These are phyloP conservation scores for Prolemur simus DNA, from an alignment of 2,113 vertebrate genomes.

Conservation along the genomic window DNA sequence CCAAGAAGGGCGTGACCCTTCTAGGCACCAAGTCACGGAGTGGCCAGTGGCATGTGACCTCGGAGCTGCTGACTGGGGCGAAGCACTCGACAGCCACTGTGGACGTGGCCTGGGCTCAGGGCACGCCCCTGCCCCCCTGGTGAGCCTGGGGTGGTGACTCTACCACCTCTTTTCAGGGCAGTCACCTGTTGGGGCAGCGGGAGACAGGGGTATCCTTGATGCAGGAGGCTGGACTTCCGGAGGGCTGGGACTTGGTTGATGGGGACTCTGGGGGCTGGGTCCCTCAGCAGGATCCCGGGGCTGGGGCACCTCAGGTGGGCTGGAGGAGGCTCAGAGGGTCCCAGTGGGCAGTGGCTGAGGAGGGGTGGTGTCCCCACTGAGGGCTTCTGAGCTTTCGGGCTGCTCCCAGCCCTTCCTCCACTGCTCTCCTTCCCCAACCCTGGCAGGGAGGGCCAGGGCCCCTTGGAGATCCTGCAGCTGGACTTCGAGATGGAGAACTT, in stretches of 20 bases:
- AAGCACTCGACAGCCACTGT: constrained; percentile 97
- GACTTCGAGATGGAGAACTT: constrained; percentile 99
- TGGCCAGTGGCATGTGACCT: constrained; percentile 94
- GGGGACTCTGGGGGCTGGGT: neutral
- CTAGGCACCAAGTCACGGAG: constrained; percentile 92
- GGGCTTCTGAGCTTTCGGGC: neutral
- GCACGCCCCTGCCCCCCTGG: neutral
- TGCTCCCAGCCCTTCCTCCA: neutral
- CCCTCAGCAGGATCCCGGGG: neutral
- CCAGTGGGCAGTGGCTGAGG: fast-evolving
- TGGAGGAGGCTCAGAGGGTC: neutral
- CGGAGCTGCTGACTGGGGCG: constrained; percentile 93
- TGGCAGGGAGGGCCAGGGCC: constrained; percentile 87
- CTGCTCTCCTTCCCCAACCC: neutral
- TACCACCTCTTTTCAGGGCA: neutral
- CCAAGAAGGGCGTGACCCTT: constrained; percentile 98
- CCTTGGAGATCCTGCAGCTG: constrained; percentile 95
- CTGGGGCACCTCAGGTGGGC: fast-evolving
- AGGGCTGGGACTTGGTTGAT: neutral
- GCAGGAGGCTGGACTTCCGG: neutral
- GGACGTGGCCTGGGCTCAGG: constrained; percentile 91
- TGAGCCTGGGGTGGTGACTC: neutral
- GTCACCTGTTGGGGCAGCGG: too few species aligned
- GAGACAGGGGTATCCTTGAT: neutral
- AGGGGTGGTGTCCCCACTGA: neutral